phyloP scores from a whole-genome alignment of 2,888 invertebrate genomes.

The Crematogaster levior region DNA sequence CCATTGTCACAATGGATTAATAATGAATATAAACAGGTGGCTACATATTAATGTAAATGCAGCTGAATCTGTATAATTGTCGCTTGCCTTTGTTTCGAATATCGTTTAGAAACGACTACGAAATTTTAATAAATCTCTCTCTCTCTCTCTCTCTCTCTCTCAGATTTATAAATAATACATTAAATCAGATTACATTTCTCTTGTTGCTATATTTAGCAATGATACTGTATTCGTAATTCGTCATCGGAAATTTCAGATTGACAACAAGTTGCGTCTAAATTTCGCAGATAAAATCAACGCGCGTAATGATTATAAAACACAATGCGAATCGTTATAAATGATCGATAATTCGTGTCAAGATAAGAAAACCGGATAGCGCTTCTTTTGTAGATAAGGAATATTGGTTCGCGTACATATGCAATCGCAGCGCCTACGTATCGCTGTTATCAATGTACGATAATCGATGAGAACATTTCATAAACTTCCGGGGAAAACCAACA shows the following conservation, averaged over 20 bases:
- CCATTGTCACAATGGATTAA: neutral
- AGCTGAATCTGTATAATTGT: too few relatives aligned
- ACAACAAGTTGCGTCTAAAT: neutral
- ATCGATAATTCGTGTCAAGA: neutral
- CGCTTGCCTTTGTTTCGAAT: too few relatives aligned
- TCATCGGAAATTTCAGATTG: slow-evolving; percentile 1
- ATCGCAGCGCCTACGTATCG: neutral
- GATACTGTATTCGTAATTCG: neutral
- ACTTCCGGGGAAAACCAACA: slow-evolving; percentile 27
- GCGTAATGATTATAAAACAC: neutral
- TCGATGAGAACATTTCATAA: slow-evolving; percentile 32
- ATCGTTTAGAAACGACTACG: neutral
- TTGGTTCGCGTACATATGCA: neutral
- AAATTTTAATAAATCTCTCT: neutral
- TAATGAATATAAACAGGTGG: neutral
- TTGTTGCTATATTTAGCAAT: neutral
- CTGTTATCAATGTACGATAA: slow-evolving; percentile 20
- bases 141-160: neutral
- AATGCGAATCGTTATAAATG: neutral
- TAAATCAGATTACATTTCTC: neutral
- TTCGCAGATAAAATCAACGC: slow-evolving; percentile 9
- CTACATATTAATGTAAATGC: too few relatives aligned
- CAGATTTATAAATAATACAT: neutral
- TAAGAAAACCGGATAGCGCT: neutral
- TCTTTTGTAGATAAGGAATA: slow-evolving; percentile 27